Conservation (phyloP, 92 coral and sea anemone species). For the Pocillopora grandis region DNA sequence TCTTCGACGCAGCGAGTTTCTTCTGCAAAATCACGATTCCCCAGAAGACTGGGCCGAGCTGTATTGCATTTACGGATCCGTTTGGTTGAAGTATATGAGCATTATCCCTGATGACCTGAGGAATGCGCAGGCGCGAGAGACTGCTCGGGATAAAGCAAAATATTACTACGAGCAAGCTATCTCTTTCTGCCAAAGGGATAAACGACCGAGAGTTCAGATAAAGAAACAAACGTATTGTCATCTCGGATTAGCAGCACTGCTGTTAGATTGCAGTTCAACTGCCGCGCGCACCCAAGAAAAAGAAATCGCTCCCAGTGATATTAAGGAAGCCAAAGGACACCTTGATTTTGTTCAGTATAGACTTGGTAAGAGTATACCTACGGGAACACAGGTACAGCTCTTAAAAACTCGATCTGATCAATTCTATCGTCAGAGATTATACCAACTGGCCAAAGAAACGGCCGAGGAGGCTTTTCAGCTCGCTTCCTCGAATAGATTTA, state of each 20-base stretch:
- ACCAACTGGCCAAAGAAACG: too few relatives aligned
- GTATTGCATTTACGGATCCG: constrained; percentile 11
- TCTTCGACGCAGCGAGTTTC: constrained; percentile 13
- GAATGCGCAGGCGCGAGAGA: constrained; percentile 1
- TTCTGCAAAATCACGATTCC: constrained; percentile 12
- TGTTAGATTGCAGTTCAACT: constrained; percentile 19
- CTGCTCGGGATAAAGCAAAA: neutral
- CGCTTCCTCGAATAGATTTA: constrained; percentile 8
- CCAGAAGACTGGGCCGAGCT: constrained; percentile 27
- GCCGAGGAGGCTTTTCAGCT: constrained; percentile 5
- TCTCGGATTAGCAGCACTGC: constrained; percentile 11
- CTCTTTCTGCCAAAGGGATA: neutral
- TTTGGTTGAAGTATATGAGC: constrained; percentile 6
- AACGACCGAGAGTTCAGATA: neutral
- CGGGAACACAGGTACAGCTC: neutral
- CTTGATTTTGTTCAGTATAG: neutral
- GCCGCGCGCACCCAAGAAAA: constrained; percentile 2
- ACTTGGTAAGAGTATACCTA: neutral
- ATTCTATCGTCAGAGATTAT: too few relatives aligned
- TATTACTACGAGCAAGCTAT: constrained; percentile 12
- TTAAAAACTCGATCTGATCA: neutral
- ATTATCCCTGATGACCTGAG: neutral
- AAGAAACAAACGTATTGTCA: constrained; percentile 2
- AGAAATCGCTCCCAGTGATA: neutral
- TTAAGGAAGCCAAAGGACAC: constrained; percentile 13